Evolutionary conservation across 2,113 vertebrate species (phyloP).

Genomic region (Phalacrocorax carbo): DNA sequence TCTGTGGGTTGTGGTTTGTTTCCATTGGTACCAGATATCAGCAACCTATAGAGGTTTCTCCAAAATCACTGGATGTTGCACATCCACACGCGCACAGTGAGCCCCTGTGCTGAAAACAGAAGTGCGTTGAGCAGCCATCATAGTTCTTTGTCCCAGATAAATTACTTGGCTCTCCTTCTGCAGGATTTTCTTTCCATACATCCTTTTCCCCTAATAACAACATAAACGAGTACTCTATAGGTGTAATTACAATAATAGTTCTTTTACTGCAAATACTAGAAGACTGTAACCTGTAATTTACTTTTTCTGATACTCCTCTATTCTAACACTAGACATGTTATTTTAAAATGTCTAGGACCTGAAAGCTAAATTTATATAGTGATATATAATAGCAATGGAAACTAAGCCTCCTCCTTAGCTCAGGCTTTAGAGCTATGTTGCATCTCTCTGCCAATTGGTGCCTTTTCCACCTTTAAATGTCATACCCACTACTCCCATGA

Average conservation of each 20-base stretch:
- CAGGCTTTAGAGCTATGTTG: background rate
- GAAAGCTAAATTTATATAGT: slow-evolving; percentile 26
- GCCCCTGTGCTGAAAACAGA: background rate
- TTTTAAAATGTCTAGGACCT: slow-evolving; percentile 29
- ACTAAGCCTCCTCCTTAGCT: background rate
- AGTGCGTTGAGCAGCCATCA: background rate
- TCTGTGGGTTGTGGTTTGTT: background rate
- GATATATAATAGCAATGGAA: slow-evolving; percentile 7
- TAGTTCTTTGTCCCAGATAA: background rate
- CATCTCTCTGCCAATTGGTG: background rate
- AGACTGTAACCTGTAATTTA: slow-evolving; percentile 45
- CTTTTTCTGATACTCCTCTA: slow-evolving; percentile 10
- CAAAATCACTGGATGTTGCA: background rate
- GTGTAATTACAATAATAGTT: background rate
- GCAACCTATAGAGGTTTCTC: background rate
- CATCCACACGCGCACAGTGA: background rate
- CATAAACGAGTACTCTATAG: background rate
- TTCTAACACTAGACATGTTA: slow-evolving; percentile 16
- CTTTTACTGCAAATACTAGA: slow-evolving; percentile 22
- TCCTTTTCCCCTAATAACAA: background rate
- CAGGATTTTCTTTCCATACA: background rate
- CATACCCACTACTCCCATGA: background rate
- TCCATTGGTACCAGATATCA: background rate
- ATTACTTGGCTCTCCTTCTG: background rate
- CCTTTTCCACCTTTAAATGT: background rate